Percentiles rank a stretch among this genome's conserved stretches.
These are phyloP conservation scores for Siphamia tubifer DNA, from an alignment of 2,113 vertebrate genomes.

Conservation along the genomic window DNA sequence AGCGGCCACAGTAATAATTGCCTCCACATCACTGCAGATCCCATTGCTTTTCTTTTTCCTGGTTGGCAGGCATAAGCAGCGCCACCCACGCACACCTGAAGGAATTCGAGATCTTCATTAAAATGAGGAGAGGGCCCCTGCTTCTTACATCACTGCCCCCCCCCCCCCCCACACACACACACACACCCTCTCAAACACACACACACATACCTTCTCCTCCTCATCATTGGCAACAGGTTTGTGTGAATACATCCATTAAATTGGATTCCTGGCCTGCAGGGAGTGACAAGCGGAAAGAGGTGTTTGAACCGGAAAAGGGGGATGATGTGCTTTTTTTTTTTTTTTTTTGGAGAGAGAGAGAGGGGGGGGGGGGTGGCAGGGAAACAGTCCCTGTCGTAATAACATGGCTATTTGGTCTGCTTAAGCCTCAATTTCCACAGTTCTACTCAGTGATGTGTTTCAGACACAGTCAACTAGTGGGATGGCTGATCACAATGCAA, in stretches of 20 bases:
- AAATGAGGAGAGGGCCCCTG: conserved; percentile 58
- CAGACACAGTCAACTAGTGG: conserved; percentile 66
- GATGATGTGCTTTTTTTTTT: conserved; percentile 64
- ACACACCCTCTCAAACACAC: too few relatives aligned
- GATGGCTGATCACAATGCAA: conserved; percentile 60
- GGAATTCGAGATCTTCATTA: conserved; percentile 68
- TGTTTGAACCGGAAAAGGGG: conserved; percentile 56
- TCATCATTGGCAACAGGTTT: conserved; percentile 62
- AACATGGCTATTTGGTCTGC: conserved; percentile 64
- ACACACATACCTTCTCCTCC: not conserved
- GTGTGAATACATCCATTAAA: conserved; percentile 79
- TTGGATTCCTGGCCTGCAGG: conserved; percentile 74
- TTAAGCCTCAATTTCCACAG: conserved; percentile 65
- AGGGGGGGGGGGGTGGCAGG: conserved; percentile 14
- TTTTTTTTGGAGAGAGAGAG: too few relatives aligned
- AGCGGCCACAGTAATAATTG: conserved; percentile 44
- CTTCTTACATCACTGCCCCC: conserved; percentile 53
- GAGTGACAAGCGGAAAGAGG: conserved; percentile 58
- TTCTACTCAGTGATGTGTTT: conserved; percentile 64
- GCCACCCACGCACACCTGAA: conserved; percentile 43
- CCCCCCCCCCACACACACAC: not conserved
- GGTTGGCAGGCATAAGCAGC: conserved; percentile 11
- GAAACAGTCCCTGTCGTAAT: conserved; percentile 63
- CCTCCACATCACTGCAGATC: conserved; percentile 26
- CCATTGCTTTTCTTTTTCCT: conserved; percentile 34